Conservation (phyloP, 64 coral and sea anemone species). For the Cladopsammia gracilis region DNA sequence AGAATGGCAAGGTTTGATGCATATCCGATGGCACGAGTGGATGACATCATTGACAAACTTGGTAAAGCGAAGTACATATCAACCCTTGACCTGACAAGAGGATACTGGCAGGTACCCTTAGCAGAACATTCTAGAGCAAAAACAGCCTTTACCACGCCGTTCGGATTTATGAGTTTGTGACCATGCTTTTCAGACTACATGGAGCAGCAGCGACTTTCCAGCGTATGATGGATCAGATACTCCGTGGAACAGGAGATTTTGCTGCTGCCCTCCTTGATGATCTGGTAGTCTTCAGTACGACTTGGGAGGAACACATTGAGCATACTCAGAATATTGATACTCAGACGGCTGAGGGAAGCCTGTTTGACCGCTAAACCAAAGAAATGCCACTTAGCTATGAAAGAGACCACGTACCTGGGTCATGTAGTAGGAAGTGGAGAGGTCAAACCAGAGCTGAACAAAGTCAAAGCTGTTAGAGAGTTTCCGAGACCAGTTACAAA, state of each 20-base stretch:
- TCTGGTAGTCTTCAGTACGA: not conserved
- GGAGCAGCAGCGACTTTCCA: constrained; percentile 66
- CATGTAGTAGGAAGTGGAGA: constrained; percentile 55
- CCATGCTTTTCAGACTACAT: constrained; percentile 42
- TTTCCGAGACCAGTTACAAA: not conserved
- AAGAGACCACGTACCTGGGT: constrained; percentile 6
- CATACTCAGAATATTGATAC: constrained; percentile 23
- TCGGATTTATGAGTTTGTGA: constrained; percentile 38
- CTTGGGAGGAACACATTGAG: constrained; percentile 19
- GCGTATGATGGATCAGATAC: constrained; percentile 10
- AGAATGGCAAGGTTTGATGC: too few species aligned
- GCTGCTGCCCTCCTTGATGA: constrained; percentile 39
- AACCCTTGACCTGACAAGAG: too few species aligned
- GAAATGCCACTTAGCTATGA: not conserved
- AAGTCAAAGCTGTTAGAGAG: not conserved
- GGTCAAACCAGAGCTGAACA: not conserved
- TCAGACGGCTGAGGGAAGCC: not conserved
- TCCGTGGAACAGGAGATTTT: not conserved
- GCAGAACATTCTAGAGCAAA: too few species aligned
- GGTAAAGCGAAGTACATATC: too few species aligned
- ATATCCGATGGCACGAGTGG: too few species aligned
- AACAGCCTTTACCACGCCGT: too few species aligned
- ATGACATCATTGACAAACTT: too few species aligned
- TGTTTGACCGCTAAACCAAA: not conserved
- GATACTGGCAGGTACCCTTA: too few species aligned